Percentiles rank a stretch among this genome's conserved stretches.
These are phyloP conservation scores for Germaria angustata DNA, from an alignment of 2,888 invertebrate species.

Conservation along the genomic window DNA sequence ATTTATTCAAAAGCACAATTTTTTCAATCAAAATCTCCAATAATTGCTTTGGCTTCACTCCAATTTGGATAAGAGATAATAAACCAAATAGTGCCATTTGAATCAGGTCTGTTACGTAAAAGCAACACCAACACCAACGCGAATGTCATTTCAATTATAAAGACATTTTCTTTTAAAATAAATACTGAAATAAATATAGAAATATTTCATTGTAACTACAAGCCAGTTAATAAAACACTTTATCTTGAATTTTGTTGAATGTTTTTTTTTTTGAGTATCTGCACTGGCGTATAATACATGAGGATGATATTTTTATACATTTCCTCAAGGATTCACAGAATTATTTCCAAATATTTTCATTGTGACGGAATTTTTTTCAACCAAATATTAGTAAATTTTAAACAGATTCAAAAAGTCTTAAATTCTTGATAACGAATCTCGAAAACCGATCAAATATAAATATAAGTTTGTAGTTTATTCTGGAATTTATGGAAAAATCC, in stretches of 20 bases:
- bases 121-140: slow-evolving; percentile 22
- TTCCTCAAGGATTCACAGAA: too few relatives aligned
- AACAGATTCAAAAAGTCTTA: too few relatives aligned
- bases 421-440: too few relatives aligned
- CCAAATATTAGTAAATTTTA: too few relatives aligned
- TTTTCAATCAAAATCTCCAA: background rate
- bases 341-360: too few relatives aligned
- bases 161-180: slow-evolving; percentile 29
- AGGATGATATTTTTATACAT: background rate
- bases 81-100: slow-evolving; percentile 51
- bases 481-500: too few relatives aligned
- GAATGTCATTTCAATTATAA: slow-evolving; percentile 58
- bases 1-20: too few relatives aligned
- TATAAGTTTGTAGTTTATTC: too few relatives aligned
- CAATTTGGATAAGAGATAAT: slow-evolving; percentile 34
- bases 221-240: slow-evolving; percentile 58
- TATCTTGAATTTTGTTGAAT: slow-evolving; percentile 12
- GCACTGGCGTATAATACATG: background rate
- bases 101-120: slow-evolving; percentile 30
- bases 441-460: too few relatives aligned
- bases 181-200: slow-evolving; percentile 8
- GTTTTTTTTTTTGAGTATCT: slow-evolving; percentile 20
- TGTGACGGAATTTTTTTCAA: too few relatives aligned
- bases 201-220: slow-evolving; percentile 11
- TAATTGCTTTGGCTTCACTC: slow-evolving; percentile 57